Base-by-base conservation (phyloP, 1,140 invertebrate species). In the Drosophila funebris region DNA sequence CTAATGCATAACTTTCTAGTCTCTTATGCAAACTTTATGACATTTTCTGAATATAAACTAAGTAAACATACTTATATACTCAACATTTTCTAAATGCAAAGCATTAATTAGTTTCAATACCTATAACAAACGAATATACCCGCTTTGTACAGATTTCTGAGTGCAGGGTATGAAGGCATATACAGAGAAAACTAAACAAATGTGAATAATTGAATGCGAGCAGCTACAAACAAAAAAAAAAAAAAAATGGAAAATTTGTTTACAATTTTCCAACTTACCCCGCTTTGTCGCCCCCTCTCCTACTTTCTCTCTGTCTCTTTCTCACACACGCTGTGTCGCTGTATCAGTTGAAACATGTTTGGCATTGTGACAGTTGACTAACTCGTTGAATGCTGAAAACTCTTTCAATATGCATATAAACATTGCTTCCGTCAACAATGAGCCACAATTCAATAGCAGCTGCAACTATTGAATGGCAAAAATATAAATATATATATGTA, bases 291-390 rank as follows among this genome's bases (percentile, higher is more conserved):
- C n/a, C n/a, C 8, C 20, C 29, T 20, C 18, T 7, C 2, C 6
- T n/a, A 1, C 18, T 33, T 4, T 67, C 24, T 57, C 9, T 46
- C 37, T 22, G 11, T 6, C 53, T 18, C 22, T 9, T 13, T 13
- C 4, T n/a, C 8, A 4, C 41, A 20, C 50, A 13, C 24, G 13
- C n/a, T 4, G 8, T 36, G 33, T 36, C 33, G 8, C 33, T n/a
- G 33, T 62, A 46, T 50, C 5, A 13, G 44, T 29, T 4, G 44
- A 48, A 73, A 69, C 70, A 83, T 60, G 77, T 27, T 27, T 58
- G 61, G 54, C 67, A 77, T 63, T 87, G 81, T 77, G 81, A 85
- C 81, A 85, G 81, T 81, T 85, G 81, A 85, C 81, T 87, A 85
- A 85, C 82, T 87, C 78, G 75, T 76, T 81, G 75, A 74, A 73